Evolutionary conservation across 2,888 invertebrate species (phyloP).

Genomic region (Lochmaea crataegi): DNA sequence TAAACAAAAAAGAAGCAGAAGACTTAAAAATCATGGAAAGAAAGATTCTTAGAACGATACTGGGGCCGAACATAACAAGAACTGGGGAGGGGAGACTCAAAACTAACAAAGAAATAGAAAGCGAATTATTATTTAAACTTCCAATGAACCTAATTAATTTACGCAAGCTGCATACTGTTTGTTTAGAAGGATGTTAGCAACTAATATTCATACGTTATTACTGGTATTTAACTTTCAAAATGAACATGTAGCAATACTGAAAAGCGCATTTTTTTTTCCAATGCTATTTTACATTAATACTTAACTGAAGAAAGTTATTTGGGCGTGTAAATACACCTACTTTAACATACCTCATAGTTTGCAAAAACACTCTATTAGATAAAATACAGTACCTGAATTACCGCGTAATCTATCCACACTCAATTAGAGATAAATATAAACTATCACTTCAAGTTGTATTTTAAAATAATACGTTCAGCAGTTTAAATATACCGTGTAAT

Average conservation of each 20-base stretch:
- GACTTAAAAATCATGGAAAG: too few species aligned
- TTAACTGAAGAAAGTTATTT: constrained; percentile 2
- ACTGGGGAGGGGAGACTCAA: too few species aligned
- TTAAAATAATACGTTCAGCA: constrained; percentile 23
- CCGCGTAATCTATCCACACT: constrained; percentile 21
- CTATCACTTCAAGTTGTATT: constrained; percentile 6
- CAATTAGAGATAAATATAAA: constrained; percentile 26
- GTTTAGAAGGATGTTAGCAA: neutral
- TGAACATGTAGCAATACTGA: neutral
- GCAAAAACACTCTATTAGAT: constrained; percentile 1
- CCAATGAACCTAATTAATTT: neutral
- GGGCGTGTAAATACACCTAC: constrained; percentile 5
- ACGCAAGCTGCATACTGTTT: neutral
- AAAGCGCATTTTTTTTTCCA: neutral
- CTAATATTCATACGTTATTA: constrained; percentile 1
- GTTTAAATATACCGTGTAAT: constrained; percentile 30
- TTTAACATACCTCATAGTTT: neutral
- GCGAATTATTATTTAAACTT: too few species aligned
- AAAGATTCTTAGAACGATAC: too few species aligned
- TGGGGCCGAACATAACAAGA: too few species aligned
- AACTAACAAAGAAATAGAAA: too few species aligned
- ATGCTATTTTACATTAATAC: neutral
- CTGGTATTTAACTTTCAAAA: neutral
- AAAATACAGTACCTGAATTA: constrained; percentile 4
- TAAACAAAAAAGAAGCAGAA: too few species aligned